Conservation (phyloP, 2,888 invertebrate species). For the Agonum fuliginosum region DNA sequence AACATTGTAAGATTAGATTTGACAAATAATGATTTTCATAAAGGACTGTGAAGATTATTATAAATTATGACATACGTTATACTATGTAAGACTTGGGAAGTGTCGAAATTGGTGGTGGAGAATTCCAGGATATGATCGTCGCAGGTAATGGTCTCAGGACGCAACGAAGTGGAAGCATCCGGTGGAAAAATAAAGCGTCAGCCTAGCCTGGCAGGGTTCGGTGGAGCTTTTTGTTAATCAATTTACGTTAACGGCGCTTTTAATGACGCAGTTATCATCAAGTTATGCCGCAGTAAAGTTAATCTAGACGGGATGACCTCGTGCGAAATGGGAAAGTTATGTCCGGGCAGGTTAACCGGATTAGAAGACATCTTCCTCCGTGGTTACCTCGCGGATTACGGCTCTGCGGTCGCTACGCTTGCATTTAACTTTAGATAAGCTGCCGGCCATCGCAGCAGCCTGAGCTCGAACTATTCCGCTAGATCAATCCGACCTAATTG, state of each 20-base stretch:
- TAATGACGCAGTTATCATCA: constrained; percentile 70
- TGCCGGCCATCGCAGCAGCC: constrained; percentile 9
- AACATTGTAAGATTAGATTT: too few species aligned
- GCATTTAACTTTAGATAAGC: constrained; percentile 58
- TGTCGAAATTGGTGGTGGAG: too few species aligned
- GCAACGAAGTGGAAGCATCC: constrained; percentile 63
- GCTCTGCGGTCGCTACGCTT: constrained; percentile 41
- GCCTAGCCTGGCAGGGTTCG: background rate
- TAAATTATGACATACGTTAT: too few species aligned
- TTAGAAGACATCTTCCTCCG: constrained; percentile 65
- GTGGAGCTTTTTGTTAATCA: constrained; percentile 68
- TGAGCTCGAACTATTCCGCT: constrained; percentile 46
- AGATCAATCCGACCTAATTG: constrained; percentile 58
- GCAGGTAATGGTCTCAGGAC: constrained; percentile 30
- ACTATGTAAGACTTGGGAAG: too few species aligned
- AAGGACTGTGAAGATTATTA: too few species aligned
- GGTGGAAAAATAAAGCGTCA: constrained; percentile 8
- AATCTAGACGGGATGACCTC: constrained; percentile 56
- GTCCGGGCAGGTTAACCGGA: constrained; percentile 72
- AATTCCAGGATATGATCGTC: background rate
- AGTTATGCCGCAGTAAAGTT: constrained; percentile 62
- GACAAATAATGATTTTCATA: too few species aligned
- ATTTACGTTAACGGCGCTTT: constrained; percentile 68
- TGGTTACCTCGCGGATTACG: constrained; percentile 45
- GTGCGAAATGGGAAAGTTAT: constrained; percentile 72